Conservation (phyloP, 2,113 vertebrate genomes). For the Cyrtonyx montezumae region DNA sequence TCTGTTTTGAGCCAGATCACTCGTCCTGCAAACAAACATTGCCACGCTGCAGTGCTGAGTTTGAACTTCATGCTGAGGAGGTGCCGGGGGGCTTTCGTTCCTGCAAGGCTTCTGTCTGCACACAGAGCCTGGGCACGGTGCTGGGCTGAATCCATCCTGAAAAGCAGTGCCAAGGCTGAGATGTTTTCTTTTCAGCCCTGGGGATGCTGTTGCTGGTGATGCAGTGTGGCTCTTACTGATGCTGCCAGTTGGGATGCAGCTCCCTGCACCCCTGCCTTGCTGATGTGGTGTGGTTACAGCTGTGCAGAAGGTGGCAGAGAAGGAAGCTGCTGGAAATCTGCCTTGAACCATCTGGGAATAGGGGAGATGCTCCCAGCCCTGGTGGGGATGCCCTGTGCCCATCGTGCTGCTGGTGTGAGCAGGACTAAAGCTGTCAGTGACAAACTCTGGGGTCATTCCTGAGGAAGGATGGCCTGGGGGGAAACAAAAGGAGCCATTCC, state of each 20-base stretch:
- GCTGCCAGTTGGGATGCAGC: accelerated
- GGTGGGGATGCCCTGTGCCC: no score
- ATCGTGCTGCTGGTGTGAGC: background rate
- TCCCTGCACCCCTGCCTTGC: accelerated
- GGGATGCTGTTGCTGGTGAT: background rate
- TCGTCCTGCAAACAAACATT: no score
- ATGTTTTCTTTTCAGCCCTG: no score
- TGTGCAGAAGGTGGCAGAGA: accelerated
- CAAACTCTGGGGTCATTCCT: background rate
- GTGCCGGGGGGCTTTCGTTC: background rate
- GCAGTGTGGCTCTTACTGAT: background rate
- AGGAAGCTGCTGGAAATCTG: no score
- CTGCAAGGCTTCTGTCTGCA: no score
- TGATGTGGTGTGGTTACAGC: background rate
- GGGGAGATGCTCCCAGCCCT: background rate
- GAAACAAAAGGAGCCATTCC: background rate
- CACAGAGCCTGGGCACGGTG: accelerated
- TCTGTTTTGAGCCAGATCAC: background rate
- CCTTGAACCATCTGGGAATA: background rate
- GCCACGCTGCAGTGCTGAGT: background rate
- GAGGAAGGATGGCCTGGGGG: background rate
- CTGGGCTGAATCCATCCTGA: background rate
- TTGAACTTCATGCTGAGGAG: background rate
- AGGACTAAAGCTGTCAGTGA: background rate
- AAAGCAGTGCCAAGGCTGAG: background rate